phyloP scores from a whole-genome alignment of 2,113 vertebrate genomes.

The Fregetta grallaria region DNA sequence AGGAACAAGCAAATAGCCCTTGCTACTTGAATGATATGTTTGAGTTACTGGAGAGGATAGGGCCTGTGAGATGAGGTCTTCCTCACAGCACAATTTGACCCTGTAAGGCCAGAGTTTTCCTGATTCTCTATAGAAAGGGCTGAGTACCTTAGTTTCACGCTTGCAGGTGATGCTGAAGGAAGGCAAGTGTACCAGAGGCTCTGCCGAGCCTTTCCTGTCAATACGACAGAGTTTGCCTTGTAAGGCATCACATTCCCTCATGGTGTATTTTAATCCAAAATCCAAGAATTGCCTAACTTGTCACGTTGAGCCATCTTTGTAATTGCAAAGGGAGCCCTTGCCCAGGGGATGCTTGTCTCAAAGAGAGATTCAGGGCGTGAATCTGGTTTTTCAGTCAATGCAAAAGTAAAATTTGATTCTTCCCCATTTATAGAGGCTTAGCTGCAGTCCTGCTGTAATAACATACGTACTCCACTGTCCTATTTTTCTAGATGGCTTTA shows the following conservation, averaged over 20 bases:
- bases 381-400: background rate
- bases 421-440: background rate
- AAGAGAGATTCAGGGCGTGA: background rate
- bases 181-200: background rate
- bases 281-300: background rate
- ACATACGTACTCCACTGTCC: background rate
- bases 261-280: background rate
- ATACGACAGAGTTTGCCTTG: background rate
- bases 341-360: background rate
- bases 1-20: background rate
- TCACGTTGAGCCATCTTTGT: accelerated
- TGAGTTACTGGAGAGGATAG: background rate
- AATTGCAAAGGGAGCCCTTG: background rate
- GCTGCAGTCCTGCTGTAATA: background rate
- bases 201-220: background rate
- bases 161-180: background rate
- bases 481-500: slow-evolving; percentile 83
- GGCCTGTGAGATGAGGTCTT: background rate
- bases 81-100: accelerated
- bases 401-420: background rate
- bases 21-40: accelerated
- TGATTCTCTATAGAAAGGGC: background rate
- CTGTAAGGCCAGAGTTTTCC: background rate
- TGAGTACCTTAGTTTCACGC: accelerated
- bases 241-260: background rate